These are phyloP conservation scores for Ceriagrion tenellum DNA, from an alignment of 2,888 invertebrate genomes.

Conservation along the genomic window DNA sequence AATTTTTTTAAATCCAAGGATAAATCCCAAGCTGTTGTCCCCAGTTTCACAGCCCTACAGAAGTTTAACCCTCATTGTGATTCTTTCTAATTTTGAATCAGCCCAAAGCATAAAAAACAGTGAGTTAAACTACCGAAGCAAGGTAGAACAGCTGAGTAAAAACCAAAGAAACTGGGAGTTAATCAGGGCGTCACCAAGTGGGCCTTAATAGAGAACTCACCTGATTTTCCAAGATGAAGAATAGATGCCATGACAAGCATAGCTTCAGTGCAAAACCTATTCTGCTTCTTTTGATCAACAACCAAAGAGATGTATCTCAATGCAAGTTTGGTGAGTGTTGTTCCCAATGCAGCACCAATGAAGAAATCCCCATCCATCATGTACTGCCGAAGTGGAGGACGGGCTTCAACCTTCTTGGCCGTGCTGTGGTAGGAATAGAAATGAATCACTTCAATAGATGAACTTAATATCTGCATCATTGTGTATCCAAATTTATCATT, in stretches of 20 bases:
- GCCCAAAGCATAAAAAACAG: too few relatives aligned
- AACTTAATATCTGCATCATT: too few relatives aligned
- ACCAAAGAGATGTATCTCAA: conserved; percentile 83
- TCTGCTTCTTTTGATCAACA: conserved; percentile 77
- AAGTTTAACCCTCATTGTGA: too few relatives aligned
- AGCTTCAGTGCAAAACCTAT: conserved; percentile 87
- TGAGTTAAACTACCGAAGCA: too few relatives aligned
- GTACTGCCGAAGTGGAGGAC: conserved; percentile 91
- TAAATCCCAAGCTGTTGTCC: too few relatives aligned
- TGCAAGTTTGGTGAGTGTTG: conserved; percentile 94
- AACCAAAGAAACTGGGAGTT: too few relatives aligned
- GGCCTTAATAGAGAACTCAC: conserved; percentile 74
- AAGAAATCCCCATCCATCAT: conserved; percentile 97
- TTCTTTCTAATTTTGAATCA: too few relatives aligned
- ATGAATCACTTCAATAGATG: neutral
- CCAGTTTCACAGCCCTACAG: too few relatives aligned
- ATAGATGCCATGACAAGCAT: conserved; percentile 94
- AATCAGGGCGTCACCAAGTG: too few relatives aligned
- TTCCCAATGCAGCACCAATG: conserved; percentile 94
- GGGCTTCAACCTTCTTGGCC: conserved; percentile 83
- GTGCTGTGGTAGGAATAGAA: conserved; percentile 69
- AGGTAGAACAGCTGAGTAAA: too few relatives aligned
- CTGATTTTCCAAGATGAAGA: conserved; percentile 91
- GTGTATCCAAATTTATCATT: too few relatives aligned
- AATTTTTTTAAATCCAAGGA: too few relatives aligned